These are phyloP conservation scores for Eupithecia vulgata DNA, from an alignment of 2,888 invertebrate species.

Conservation along the genomic window DNA sequence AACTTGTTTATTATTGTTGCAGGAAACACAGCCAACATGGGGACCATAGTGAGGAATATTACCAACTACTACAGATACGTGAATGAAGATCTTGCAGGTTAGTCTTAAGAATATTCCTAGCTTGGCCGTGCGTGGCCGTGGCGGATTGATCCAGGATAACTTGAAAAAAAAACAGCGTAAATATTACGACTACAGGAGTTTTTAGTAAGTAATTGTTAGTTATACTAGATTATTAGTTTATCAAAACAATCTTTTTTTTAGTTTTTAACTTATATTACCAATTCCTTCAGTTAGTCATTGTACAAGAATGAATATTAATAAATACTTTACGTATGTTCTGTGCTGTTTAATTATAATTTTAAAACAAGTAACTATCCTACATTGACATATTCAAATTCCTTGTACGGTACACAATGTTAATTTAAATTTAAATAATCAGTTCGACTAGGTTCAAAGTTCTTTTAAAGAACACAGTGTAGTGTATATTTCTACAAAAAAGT, in stretches of 20 bases:
- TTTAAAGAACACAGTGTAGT: background rate
- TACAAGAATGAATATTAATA: background rate
- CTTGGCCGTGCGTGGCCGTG: no score
- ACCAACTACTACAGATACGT: constrained; percentile 70
- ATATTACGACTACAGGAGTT: no score
- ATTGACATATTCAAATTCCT: constrained; percentile 7
- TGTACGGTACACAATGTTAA: background rate
- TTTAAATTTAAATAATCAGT: constrained; percentile 2
- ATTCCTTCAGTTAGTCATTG: background rate
- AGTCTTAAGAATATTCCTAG: constrained; percentile 24
- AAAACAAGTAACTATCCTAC: background rate
- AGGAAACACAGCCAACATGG: constrained; percentile 58
- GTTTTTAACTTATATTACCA: background rate
- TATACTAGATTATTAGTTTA: no score
- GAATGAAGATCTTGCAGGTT: constrained; percentile 75
- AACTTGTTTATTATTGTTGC: constrained; percentile 34
- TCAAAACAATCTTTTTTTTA: no score
- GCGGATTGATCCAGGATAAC: no score
- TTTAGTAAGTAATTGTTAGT: no score
- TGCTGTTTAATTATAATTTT: background rate
- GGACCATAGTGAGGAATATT: constrained; percentile 67
- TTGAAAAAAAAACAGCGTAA: no score
- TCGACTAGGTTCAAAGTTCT: constrained; percentile 27
- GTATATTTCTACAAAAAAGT: background rate
- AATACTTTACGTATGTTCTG: background rate